Base-by-base conservation (phyloP, 2,113 vertebrate species). In the Takifugu flavidus region DNA sequence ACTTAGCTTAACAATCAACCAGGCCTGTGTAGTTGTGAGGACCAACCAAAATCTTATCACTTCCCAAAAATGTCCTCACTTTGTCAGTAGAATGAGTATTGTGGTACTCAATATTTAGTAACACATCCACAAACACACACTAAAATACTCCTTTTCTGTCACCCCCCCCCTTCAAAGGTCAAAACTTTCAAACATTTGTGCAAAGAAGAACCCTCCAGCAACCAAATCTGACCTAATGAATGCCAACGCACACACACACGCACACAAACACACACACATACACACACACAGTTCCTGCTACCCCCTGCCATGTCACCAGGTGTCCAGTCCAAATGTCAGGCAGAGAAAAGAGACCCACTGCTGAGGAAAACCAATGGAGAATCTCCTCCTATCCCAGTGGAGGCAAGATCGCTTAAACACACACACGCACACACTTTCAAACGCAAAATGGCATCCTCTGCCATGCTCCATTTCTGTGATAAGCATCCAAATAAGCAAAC, bases 301-400 rank as follows among this genome's bases (percentile, higher is more conserved):
- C 75, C 66, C 77, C 85, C 77, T 61, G 60, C 73, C 52, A 78
- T 63, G 77, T 74, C 82, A 82, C 80, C 82, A 86, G 87, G 82
- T 87, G 85, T 85, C 80, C 53, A 6, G 74, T 78, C 82, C 80
- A 87, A 89, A 87, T 87, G 85, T 87, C 87, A 89, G 75, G 75
- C 53, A 66, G 82, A 79, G 66, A 85, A 86, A 80, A 79, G 84
- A 79, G 77, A 82, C 76, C 57, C 67, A 84, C 82, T 75, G 1
- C 70, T 83, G 83, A 80, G n/a, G 85, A 58, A 72, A 77, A 63
- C 58, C 59, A 67, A 68, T 47, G 62, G 77, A 82, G 81, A 72
- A 57, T 70, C 68, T 71, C 69, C 75, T 42, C 56, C 42, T n/a
- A 20, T 53, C 68, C 50, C 59, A 70, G 50, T 62, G 53, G 77